Percentiles rank a stretch among this genome's conserved stretches.
Evolutionary conservation across 2,888 invertebrate genomes (phyloP).

Genomic region (Diaperis boleti): DNA sequence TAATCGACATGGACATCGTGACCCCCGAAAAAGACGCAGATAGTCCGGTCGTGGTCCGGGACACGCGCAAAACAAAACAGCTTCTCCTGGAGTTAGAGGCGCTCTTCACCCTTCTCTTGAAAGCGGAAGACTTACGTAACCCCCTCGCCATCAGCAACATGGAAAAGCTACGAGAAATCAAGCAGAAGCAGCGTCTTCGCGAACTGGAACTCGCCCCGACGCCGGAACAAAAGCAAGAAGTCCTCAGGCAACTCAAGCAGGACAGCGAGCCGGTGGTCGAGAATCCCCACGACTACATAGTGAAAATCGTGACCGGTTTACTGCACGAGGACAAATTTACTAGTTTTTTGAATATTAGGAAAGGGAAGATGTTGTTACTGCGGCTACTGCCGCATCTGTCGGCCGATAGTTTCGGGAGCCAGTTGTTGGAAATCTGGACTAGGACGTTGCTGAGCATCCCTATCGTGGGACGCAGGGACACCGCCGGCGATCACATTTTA

Average conservation of each 20-base stretch:
- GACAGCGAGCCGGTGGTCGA: slow-evolving; percentile 68
- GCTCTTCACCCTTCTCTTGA: slow-evolving; percentile 81
- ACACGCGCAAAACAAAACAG: slow-evolving; percentile 79
- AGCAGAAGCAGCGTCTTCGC: slow-evolving; percentile 60
- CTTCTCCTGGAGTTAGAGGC: slow-evolving; percentile 91
- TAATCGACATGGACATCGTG: slow-evolving; percentile 89
- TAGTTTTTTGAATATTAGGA: slow-evolving; percentile 81
- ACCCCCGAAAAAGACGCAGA: slow-evolving; percentile 68
- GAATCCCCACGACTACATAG: slow-evolving; percentile 71
- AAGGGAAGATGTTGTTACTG: slow-evolving; percentile 81
- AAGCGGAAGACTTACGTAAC: slow-evolving; percentile 88
- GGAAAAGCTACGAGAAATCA: slow-evolving; percentile 66
- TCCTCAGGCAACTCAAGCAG: slow-evolving; percentile 68
- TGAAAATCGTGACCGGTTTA: slow-evolving; percentile 74
- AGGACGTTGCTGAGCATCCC: slow-evolving; percentile 72
- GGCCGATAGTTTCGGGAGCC: slow-evolving; percentile 65
- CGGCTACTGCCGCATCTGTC: slow-evolving; percentile 75
- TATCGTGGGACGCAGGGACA: slow-evolving; percentile 71
- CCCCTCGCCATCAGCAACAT: slow-evolving; percentile 80
- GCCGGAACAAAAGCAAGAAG: slow-evolving; percentile 71
- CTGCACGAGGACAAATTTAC: slow-evolving; percentile 78
- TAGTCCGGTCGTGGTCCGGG: slow-evolving; percentile 57
- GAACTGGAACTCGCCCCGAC: slow-evolving; percentile 70
- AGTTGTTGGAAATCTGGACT: slow-evolving; percentile 72
- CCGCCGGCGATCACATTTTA: slow-evolving; percentile 67